Evolutionary conservation across 2,888 invertebrate species (phyloP), one percentile per base, ranked within the genome.

Genomic region (Caenorhabditis afra): DNA sequence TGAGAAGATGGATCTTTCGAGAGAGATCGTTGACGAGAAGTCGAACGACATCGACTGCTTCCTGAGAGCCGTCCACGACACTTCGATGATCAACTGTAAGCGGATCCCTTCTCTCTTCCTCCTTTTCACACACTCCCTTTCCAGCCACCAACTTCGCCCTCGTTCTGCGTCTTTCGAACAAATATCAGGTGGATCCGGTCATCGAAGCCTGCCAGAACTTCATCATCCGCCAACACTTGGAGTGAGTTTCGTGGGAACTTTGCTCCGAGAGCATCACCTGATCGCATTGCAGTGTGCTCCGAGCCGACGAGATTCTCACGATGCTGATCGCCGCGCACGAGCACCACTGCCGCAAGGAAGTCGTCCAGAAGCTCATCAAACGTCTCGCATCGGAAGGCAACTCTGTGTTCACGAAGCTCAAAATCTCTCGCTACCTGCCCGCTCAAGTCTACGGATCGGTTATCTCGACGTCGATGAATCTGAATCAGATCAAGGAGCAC

Each of bases 11-110:
- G 88, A 87, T 47, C 58, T 86, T 44, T 83, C 84, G 4, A 71
- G 88, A 2, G 88, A 87, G 64, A 87, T 88, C 59, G 88, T 88
- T 11, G 88, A 88, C 58, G 88, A 88, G 67, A 88, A 88, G 59
- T 81, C 81, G 71, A 75, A 49, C 16, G 87, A 87, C 67, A 85
- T 88, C 35, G 82, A 84, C 39, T 79, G 79, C 39, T 88, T 88
- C 50, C 80, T 88, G 1, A 57, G 81, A 52, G 85, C 87, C 20
- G 79, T 88, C 39, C 76, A 87, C 58, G 85, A 88, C 67, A 81
- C 83, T 11, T 70, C 78, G 20, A 73, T 82, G 35, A 87, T 87
- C 23, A 82, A 81, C 62, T 83, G 85, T 86, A 20, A 37, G 80
- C 52, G 29, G 29, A 37, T 20, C 18, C 35, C 52, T 11, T 3